A percentile compares a stretch with the other conserved stretches of the same genome.
These are phyloP conservation scores for Burhinus oedicnemus DNA, from an alignment of 2,113 vertebrate genomes.

Conservation along the genomic window DNA sequence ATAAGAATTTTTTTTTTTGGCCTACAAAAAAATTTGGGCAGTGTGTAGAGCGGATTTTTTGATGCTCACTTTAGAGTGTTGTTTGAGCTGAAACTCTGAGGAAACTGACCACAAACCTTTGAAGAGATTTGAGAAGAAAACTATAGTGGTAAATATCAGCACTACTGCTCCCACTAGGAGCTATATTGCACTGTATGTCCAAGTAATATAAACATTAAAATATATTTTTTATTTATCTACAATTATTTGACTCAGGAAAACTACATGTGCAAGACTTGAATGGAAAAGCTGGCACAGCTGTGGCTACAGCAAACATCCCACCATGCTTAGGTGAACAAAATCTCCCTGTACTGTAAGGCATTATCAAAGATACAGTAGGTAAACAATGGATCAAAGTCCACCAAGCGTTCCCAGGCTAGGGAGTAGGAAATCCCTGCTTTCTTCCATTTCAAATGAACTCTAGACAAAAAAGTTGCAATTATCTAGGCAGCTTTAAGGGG, in stretches of 20 bases:
- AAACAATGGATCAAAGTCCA: slow-evolving; percentile 55
- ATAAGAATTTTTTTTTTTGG: not conserved
- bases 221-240: not conserved
- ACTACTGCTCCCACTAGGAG: not conserved
- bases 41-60: not conserved
- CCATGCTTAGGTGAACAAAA: not conserved
- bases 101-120: not conserved
- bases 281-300: not conserved
- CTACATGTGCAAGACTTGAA: not conserved
- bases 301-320: not conserved
- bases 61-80: not conserved
- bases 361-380: not conserved
- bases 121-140: not conserved
- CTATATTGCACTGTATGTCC: not conserved
- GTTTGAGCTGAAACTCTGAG: not conserved
- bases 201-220: not conserved
- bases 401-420: not conserved
- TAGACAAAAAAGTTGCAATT: slow-evolving; percentile 40
- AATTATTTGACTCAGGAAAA: not conserved
- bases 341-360: not conserved
- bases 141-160: not conserved
- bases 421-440: slow-evolving; percentile 38
- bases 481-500: slow-evolving; percentile 44
- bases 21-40: not conserved
- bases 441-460: slow-evolving; percentile 56